Evolutionary conservation across 2,797 vertebrate species (phyloP).

Genomic region (Molossus molossus): DNA sequence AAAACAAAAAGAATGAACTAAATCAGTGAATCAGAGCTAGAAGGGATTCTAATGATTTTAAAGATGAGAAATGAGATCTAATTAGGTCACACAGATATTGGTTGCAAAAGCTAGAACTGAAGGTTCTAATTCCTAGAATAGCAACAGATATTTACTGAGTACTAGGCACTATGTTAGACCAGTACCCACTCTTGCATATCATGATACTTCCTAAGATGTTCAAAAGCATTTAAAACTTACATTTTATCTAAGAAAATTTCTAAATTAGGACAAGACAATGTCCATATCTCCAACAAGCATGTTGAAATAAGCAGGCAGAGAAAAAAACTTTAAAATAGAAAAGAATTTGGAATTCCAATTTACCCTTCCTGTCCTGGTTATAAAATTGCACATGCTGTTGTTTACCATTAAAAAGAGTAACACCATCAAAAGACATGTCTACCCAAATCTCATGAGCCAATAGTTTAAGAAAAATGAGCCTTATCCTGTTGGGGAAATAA

Average conservation of each 20-base stretch:
- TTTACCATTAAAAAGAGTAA: constrained; percentile 42
- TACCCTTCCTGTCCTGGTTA: neutral
- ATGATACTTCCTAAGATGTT: neutral
- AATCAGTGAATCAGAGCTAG: neutral
- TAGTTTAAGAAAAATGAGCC: constrained; percentile 48
- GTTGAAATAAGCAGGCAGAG: constrained; percentile 31
- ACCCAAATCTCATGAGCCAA: constrained; percentile 59
- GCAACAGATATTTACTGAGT: neutral
- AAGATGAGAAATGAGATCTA: constrained; percentile 27
- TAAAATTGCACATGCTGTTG: constrained; percentile 26
- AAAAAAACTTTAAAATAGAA: neutral
- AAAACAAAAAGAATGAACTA: neutral
- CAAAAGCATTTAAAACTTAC: constrained; percentile 39
- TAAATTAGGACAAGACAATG: neutral
- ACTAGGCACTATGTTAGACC: neutral
- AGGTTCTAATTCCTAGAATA: constrained; percentile 30
- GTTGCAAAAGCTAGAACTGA: neutral
- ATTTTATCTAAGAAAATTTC: constrained; percentile 43
- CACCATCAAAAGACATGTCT: constrained; percentile 48
- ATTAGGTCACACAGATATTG: constrained; percentile 4
- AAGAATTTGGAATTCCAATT: constrained; percentile 64
- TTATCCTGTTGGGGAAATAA: constrained; percentile 58
- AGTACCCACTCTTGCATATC: neutral
- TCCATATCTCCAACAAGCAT: constrained; percentile 36
- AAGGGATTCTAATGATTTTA: neutral